Evolutionary conservation across 2,888 invertebrate species (phyloP).

Genomic region (Syrphus vitripennis): DNA sequence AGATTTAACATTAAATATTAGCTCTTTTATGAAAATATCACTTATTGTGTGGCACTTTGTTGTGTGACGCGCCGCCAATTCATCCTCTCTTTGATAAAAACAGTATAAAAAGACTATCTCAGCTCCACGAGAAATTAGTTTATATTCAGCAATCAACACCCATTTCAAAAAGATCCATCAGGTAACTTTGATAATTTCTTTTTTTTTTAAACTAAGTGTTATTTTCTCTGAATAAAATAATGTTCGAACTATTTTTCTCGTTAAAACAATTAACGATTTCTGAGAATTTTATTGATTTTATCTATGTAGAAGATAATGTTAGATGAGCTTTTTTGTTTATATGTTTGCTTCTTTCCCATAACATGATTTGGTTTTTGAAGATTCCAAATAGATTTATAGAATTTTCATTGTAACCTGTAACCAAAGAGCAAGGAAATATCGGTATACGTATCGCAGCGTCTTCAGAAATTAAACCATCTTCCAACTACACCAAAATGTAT

Average conservation of each 20-base stretch:
- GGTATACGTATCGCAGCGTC: too few relatives aligned
- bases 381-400: background rate
- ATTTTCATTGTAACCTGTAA: background rate
- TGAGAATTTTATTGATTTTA: background rate
- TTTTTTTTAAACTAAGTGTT: background rate
- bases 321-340: background rate
- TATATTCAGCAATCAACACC: background rate
- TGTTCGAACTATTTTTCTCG: background rate
- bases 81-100: background rate
- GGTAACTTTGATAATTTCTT: conserved; percentile 29
- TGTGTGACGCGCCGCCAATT: too few relatives aligned
- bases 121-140: background rate
- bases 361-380: background rate
- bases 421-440: too few relatives aligned
- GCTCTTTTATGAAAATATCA: too few relatives aligned
- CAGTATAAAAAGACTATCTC: background rate
- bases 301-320: background rate
- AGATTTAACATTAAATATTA: too few relatives aligned
- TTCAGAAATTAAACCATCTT: too few relatives aligned
- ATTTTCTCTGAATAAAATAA: background rate
- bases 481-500: too few relatives aligned
- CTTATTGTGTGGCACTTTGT: too few relatives aligned
- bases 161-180: conserved; percentile 15
- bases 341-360: background rate
- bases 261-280: background rate